These are phyloP conservation scores for Leucoptera coffeella DNA, from an alignment of 2,888 invertebrate genomes.

Conservation along the genomic window DNA sequence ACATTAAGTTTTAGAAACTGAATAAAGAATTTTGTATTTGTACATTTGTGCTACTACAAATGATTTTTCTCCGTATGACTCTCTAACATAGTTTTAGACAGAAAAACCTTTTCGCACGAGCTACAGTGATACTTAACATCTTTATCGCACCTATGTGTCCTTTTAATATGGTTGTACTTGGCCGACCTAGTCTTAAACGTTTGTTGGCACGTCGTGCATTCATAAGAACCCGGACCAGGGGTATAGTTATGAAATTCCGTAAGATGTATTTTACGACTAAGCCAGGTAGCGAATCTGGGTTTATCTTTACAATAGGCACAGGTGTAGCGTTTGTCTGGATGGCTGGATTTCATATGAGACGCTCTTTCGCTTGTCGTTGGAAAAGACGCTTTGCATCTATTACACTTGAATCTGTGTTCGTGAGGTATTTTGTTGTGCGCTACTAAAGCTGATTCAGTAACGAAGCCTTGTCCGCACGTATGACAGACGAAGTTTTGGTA, in stretches of 20 bases:
- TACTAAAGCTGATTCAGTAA: constrained; percentile 30
- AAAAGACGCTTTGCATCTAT: constrained; percentile 36
- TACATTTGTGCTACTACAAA: too few species aligned
- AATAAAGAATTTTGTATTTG: too few species aligned
- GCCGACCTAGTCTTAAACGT: constrained; percentile 38
- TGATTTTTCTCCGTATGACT: too few species aligned
- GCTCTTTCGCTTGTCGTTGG: constrained; percentile 31
- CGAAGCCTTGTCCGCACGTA: constrained; percentile 40
- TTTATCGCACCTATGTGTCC: constrained; percentile 36
- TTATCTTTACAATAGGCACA: constrained; percentile 40
- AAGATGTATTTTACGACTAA: constrained; percentile 29
- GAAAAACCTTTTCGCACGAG: too few species aligned
- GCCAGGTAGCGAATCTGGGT: constrained; percentile 39
- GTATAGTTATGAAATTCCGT: constrained; percentile 41
- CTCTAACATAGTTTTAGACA: too few species aligned
- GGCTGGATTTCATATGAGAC: constrained; percentile 32
- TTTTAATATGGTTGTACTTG: constrained; percentile 40
- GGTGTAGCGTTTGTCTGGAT: constrained; percentile 33
- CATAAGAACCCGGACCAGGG: constrained; percentile 37
- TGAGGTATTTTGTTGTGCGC: constrained; percentile 35
- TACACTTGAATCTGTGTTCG: constrained; percentile 35
- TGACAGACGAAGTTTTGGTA: constrained; percentile 42
- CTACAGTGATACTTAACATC: too few species aligned
- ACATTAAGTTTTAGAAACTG: too few species aligned
- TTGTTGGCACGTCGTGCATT: constrained; percentile 41